These are phyloP conservation scores for Euglossa dilemma DNA, from an alignment of 1,140 invertebrate genomes.

Conservation along the genomic window DNA sequence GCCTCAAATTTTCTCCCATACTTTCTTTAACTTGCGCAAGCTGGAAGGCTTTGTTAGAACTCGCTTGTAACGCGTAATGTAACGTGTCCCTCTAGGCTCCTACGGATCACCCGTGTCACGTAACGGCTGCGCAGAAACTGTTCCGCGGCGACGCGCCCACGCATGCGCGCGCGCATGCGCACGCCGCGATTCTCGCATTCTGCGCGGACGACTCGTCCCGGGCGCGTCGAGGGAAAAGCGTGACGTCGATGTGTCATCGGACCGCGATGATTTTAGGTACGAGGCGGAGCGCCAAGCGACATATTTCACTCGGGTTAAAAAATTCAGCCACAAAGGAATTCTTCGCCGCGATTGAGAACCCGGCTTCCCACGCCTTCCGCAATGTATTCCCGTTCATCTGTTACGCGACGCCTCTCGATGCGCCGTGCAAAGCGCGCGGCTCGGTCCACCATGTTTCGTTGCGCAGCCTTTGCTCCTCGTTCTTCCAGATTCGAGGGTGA, in stretches of 20 bases:
- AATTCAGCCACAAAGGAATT: slow-evolving; percentile 14
- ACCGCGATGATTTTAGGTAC: not conserved
- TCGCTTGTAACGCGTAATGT: not conserved
- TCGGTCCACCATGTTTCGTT: not conserved
- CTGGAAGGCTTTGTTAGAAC: slow-evolving; percentile 4
- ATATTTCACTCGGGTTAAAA: slow-evolving; percentile 14
- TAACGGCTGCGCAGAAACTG: slow-evolving; percentile 8
- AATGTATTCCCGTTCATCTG: slow-evolving; percentile 15
- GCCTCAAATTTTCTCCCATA: slow-evolving; percentile 3
- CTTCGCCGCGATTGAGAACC: slow-evolving; percentile 3
- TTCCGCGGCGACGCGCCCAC: slow-evolving; percentile 25
- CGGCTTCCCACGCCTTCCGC: slow-evolving; percentile 27
- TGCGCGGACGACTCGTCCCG: not conserved
- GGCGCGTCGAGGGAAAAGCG: not conserved
- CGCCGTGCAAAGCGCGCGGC: not conserved
- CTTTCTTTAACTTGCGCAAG: slow-evolving; percentile 15
- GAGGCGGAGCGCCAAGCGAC: not conserved
- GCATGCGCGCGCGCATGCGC: not conserved
- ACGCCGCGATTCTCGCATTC: not conserved
- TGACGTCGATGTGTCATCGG: slow-evolving; percentile 10
- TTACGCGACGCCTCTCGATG: slow-evolving; percentile 10
- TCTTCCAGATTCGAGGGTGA: not conserved
- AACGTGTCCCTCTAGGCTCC: not conserved
- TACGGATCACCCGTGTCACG: not conserved
- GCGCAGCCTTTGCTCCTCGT: not conserved